A percentile compares a stretch with the other conserved stretches of the same genome.
phyloP scores from a whole-genome alignment of 2,797 vertebrate genomes.

The Microchirus variegatus region DNA sequence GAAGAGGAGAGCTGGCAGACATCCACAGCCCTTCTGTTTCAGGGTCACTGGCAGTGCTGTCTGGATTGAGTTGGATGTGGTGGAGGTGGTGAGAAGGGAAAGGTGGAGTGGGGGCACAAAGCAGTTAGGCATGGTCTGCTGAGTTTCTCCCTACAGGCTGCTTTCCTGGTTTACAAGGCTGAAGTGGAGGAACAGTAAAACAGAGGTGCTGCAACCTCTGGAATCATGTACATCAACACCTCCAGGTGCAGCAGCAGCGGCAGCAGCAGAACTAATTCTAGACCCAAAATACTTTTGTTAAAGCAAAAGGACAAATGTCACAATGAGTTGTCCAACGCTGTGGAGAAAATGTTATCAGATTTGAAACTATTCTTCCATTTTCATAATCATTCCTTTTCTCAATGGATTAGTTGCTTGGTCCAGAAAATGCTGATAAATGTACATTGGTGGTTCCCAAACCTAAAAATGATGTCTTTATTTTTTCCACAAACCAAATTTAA shows the following conservation, averaged over 20 bases:
- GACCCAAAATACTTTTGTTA: neutral
- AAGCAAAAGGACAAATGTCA: conserved; percentile 9
- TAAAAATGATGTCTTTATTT: too few species aligned
- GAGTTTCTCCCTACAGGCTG: conserved; percentile 34
- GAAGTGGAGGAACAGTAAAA: conserved; percentile 27
- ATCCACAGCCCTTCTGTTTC: conserved; percentile 30
- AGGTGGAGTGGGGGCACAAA: conserved; percentile 11
- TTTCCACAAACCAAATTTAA: too few species aligned
- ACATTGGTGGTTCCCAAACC: too few species aligned
- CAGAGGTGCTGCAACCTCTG: conserved; percentile 27
- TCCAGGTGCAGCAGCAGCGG: neutral
- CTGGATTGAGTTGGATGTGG: conserved; percentile 33
- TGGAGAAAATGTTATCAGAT: neutral
- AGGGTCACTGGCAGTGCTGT: conserved; percentile 52
- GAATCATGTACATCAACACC: conserved; percentile 16
- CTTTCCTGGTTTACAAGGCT: conserved; percentile 8
- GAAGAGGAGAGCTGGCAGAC: conserved; percentile 1
- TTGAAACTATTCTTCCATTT: conserved; percentile 36
- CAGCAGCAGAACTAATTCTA: neutral
- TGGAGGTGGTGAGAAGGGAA: conserved; percentile 23
- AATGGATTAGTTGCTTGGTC: too few species aligned
- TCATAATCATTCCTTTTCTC: too few species aligned
- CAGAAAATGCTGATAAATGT: too few species aligned
- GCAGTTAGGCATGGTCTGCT: conserved; percentile 32
- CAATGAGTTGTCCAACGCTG: conserved; percentile 36